Conservation (phyloP, 2,797 vertebrate species). For the Yasuhikotakia modesta region DNA sequence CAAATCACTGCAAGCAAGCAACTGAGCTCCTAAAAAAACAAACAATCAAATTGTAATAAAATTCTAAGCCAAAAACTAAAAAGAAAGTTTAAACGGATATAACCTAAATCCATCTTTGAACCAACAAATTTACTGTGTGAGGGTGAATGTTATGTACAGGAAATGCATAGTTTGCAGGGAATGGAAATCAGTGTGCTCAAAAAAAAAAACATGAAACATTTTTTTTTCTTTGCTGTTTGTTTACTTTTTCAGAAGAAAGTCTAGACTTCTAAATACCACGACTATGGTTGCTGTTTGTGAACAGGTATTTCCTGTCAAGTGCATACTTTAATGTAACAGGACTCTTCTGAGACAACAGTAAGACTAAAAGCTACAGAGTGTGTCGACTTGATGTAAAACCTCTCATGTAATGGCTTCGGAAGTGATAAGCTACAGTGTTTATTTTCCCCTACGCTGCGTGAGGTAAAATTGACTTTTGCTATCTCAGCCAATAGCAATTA, state of each 20-base stretch:
- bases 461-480: slow-evolving; percentile 76
- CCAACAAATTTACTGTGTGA: too few species aligned
- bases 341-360: slow-evolving; percentile 51
- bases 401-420: slow-evolving; percentile 68
- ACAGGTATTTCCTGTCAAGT: slow-evolving; percentile 24
- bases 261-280: neutral
- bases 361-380: slow-evolving; percentile 66
- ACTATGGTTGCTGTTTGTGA: neutral
- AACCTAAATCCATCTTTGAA: too few species aligned
- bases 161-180: neutral
- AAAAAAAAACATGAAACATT: too few species aligned
- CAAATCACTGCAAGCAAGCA: neutral
- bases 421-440: slow-evolving; percentile 69
- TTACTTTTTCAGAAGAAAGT: too few species aligned
- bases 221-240: too few species aligned
- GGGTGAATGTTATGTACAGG: neutral
- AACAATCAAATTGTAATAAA: neutral
- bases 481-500: slow-evolving; percentile 77
- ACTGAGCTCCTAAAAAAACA: neutral
- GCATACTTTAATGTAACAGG: slow-evolving; percentile 27
- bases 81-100: neutral
- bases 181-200: too few species aligned
- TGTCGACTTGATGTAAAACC: slow-evolving; percentile 68
- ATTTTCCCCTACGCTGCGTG: slow-evolving; percentile 58
- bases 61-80: neutral